Base-by-base conservation (phyloP, 1,140 invertebrate species). In the Stegodyphus mimosarum region DNA sequence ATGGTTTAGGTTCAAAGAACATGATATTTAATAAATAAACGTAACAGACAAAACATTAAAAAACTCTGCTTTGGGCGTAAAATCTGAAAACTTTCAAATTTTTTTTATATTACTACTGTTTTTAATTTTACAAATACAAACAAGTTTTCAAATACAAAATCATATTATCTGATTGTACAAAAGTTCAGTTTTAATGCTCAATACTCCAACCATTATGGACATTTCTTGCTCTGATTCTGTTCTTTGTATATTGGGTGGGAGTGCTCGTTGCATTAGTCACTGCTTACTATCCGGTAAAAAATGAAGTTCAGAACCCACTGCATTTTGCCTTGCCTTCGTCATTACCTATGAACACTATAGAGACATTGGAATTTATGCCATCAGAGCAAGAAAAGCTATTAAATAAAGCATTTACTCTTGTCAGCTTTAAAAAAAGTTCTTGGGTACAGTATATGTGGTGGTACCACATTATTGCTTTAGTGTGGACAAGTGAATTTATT, bases 161-260 rank as follows among this genome's bases (percentile, higher is more conserved):
- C 33, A 33, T 3, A 33, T 33, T 33, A 33, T 33, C 3, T 33
- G 3, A 33, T 3, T 33, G 1, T 1, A 33, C 33, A 33, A 33
- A 33, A 33, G 33, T 33, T 33, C 33, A 33, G 33, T 33, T 33
- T 33, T 33, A 33, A 33, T 33, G 33, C n/a, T n/a, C n/a, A n/a
- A n/a, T n/a, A n/a, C n/a, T 97, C 33, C 96, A 97, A 89, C 97
- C 97, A 1, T 89, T 98, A 2, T 91, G 96, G 83, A 98, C 97
- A 0, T 97, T 97, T 89, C 86, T 95, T 69, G 92, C 94, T 71
- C 91, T 98, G 0, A 90, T 95, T 50, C 86, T 94, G 64, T 98
- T 98, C 90, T 95, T 97, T 87, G 90, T 93, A 64, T 96, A 95
- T 91, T 98, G 96, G 96, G 92, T 96, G 3, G 92, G 93, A 52